Conservation (phyloP, 2,888 invertebrate genomes). For the Diabrotica balteata region DNA sequence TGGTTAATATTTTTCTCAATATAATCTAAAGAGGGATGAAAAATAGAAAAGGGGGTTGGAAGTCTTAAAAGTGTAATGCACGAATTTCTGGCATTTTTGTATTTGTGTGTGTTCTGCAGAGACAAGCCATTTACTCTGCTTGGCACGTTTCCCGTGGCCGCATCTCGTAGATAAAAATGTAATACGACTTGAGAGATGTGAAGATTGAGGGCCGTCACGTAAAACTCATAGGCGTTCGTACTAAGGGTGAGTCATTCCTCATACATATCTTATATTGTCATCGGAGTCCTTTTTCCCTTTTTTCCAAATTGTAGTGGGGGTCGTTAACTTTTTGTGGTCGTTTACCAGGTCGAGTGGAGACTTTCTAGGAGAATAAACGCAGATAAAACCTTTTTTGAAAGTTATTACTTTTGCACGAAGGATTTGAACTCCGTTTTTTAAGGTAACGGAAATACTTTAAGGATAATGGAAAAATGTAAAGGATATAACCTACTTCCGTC, state of each 20-base stretch:
- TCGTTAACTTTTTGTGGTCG: no score
- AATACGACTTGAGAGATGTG: conserved; percentile 52
- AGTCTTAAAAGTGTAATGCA: conserved; percentile 22
- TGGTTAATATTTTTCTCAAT: neutral
- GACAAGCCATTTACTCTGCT: conserved; percentile 51
- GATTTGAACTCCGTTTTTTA: no score
- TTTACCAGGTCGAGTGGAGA: no score
- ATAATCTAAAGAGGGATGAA: conserved; percentile 1
- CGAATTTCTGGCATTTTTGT: conserved; percentile 28
- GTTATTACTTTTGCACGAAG: no score
- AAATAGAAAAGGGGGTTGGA: conserved; percentile 1
- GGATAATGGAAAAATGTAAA: no score
- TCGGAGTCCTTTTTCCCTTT: neutral
- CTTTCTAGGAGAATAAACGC: no score
- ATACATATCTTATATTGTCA: conserved; percentile 9
- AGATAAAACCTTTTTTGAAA: no score
- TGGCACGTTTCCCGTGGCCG: conserved; percentile 53
- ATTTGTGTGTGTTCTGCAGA: conserved; percentile 20
- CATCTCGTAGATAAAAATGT: conserved; percentile 56
- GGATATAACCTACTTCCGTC: no score
- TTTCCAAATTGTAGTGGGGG: no score
- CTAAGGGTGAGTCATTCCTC: conserved; percentile 17
- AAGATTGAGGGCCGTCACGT: conserved; percentile 49
- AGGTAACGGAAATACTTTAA: no score
- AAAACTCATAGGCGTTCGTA: conserved; percentile 43